Evolutionary conservation across 2,797 vertebrate species (phyloP).

Genomic region (Glossophaga mutica): DNA sequence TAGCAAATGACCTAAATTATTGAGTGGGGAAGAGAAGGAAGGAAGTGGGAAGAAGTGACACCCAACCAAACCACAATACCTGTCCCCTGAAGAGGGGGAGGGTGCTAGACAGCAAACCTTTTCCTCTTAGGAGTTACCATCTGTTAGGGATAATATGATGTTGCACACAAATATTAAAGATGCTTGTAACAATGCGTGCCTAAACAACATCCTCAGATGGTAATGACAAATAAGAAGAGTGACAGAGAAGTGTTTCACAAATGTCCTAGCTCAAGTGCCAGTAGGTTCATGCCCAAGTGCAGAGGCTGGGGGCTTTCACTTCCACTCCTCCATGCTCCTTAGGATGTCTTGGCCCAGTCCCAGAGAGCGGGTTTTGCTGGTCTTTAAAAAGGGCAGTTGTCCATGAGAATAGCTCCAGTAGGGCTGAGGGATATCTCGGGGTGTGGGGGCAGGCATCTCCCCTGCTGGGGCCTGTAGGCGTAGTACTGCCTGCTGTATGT

Average conservation of each 20-base stretch:
- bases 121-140: neutral
- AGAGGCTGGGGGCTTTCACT: neutral
- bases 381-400: neutral
- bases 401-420: neutral
- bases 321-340: neutral
- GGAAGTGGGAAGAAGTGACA: neutral
- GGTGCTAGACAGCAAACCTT: neutral
- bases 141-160: neutral
- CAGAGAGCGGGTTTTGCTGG: neutral
- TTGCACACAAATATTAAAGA: neutral
- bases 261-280: neutral
- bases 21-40: neutral
- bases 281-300: neutral
- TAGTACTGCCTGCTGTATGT: neutral
- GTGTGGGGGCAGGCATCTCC: neutral
- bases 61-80: neutral
- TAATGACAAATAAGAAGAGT: neutral
- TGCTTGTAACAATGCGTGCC: neutral
- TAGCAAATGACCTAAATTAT: neutral
- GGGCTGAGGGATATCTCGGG: neutral
- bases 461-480: fast-evolving
- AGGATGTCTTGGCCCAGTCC: neutral
- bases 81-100: neutral
- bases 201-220: neutral
- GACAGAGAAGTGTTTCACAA: neutral